Percentiles rank a stretch among this genome's conserved stretches.
Conservation (phyloP, 2,797 vertebrate genomes). For the Sebastes kiyomatsui region DNA sequence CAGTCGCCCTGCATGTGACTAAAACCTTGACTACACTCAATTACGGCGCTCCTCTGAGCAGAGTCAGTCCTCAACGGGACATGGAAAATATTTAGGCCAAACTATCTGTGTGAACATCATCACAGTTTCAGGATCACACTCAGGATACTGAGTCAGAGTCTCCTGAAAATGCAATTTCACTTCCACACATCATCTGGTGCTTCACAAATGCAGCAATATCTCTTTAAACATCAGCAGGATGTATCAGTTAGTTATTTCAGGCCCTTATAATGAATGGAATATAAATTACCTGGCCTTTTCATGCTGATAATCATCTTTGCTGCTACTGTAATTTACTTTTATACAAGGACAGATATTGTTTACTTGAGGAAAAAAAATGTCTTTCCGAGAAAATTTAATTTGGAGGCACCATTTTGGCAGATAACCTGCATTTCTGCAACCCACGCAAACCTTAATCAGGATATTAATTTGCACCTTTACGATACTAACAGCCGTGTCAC, state of each 20-base stretch:
- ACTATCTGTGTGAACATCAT: conserved; percentile 1
- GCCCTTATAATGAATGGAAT: not conserved
- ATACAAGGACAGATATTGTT: not conserved
- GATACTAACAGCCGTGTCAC: conserved; percentile 23
- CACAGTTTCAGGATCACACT: not conserved
- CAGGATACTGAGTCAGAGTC: not conserved
- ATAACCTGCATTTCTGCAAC: conserved; percentile 25
- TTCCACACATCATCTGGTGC: not conserved
- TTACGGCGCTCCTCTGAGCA: conserved; percentile 35
- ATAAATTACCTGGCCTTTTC: not conserved
- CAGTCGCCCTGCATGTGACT: conserved; percentile 40
- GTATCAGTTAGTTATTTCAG: not conserved
- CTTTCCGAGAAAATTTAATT: conserved; percentile 8
- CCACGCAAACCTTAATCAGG: conserved; percentile 28
- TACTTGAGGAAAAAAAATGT: not conserved
- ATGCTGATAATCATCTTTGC: not conserved
- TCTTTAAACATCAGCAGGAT: not conserved
- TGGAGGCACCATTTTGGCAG: conserved; percentile 8
- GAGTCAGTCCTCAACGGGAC: conserved; percentile 18
- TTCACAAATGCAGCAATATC: not conserved
- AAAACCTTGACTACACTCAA: conserved; percentile 51
- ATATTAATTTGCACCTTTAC: conserved; percentile 40
- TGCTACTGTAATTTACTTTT: not conserved
- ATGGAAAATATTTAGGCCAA: conserved; percentile 27
- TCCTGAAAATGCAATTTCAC: not conserved